Percentiles rank a stretch among this genome's conserved stretches.
These are phyloP conservation scores for Charaxes varanes DNA, from an alignment of 1,140 invertebrate species.

Conservation along the genomic window DNA sequence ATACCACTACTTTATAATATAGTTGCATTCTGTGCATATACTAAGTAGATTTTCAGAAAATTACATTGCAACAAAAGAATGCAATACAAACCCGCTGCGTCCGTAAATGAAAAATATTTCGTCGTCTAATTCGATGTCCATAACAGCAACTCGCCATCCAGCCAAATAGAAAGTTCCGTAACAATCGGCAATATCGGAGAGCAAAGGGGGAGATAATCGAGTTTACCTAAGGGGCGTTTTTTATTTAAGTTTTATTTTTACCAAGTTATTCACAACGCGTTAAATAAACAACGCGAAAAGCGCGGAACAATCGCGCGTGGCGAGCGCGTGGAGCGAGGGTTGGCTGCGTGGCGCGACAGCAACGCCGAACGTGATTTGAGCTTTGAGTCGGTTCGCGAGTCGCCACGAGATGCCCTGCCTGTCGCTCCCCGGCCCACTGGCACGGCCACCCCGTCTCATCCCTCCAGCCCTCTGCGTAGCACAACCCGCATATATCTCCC, in stretches of 20 bases:
- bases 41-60: conserved; percentile 9
- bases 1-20: conserved; percentile 12
- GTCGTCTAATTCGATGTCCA: conserved; percentile 51
- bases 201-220: neutral
- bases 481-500: conserved; percentile 6
- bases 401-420: conserved; percentile 40
- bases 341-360: conserved; percentile 39
- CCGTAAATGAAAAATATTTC: conserved; percentile 48
- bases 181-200: conserved; percentile 1
- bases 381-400: conserved; percentile 26
- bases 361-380: conserved; percentile 57
- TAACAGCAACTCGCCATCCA: conserved; percentile 42
- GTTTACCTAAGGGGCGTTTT: neutral
- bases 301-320: conserved; percentile 14
- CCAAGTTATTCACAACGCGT: too few species aligned
- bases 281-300: conserved; percentile 7
- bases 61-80: conserved; percentile 18
- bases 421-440: conserved; percentile 25
- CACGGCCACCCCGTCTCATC: conserved; percentile 14
- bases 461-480: conserved; percentile 4
- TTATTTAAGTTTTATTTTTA: too few species aligned
- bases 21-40: conserved; percentile 9
- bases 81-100: conserved; percentile 49
- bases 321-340: conserved; percentile 10
- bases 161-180: conserved; percentile 12